Conservation (phyloP, 2,797 vertebrate genomes). For the Oreochromis grahami region DNA sequence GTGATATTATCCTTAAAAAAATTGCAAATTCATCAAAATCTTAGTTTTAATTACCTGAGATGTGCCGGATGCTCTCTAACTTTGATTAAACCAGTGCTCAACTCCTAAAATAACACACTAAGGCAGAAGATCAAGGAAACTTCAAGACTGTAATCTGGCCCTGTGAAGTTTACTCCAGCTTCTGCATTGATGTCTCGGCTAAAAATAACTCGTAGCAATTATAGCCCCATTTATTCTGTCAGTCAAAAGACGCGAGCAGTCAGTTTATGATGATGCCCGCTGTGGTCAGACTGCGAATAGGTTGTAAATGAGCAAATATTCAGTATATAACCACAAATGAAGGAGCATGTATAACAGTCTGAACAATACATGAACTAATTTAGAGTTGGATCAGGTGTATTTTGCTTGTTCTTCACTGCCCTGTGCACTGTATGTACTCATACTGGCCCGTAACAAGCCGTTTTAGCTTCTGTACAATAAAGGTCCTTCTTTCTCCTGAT, state of each 20-base stretch:
- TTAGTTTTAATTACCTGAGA: background rate
- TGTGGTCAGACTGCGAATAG: background rate
- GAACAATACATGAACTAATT: background rate
- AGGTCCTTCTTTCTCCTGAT: background rate
- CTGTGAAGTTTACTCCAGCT: constrained; percentile 19
- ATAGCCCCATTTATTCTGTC: constrained; percentile 29
- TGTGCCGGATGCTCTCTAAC: background rate
- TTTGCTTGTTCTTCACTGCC: background rate
- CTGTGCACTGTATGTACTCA: background rate
- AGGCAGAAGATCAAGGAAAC: constrained; percentile 16
- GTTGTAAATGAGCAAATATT: background rate
- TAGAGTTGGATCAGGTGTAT: background rate
- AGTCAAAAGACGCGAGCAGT: background rate
- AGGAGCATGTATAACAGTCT: background rate
- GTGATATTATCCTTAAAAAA: background rate
- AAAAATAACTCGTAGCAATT: constrained; percentile 42
- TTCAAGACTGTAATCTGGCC: constrained; percentile 10
- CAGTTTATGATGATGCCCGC: background rate
- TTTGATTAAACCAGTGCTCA: background rate
- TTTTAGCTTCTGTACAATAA: background rate
- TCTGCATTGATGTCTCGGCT: constrained; percentile 8
- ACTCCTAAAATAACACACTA: constrained; percentile 42
- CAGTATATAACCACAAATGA: background rate
- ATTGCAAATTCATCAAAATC: background rate
- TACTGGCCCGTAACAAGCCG: background rate